Conservation (phyloP, 2,797 vertebrate genomes). For the Pyrocephalus nanus region DNA sequence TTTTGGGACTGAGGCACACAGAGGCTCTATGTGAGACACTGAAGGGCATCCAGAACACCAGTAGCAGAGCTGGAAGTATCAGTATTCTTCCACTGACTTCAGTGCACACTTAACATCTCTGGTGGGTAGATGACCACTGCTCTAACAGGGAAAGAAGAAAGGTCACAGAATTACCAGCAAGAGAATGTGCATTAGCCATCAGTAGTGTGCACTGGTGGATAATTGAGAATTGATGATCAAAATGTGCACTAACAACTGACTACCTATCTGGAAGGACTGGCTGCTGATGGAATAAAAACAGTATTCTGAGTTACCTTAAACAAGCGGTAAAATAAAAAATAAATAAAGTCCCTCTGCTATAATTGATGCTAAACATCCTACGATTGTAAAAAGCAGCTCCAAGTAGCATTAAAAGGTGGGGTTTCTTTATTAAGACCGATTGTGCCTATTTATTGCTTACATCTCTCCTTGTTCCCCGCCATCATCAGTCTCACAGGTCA, state of each 20-base stretch:
- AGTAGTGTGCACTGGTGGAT: not conserved
- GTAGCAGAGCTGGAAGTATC: not conserved
- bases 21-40: not conserved
- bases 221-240: not conserved
- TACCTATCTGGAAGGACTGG: not conserved
- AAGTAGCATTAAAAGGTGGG: not conserved
- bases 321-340: not conserved
- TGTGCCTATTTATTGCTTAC: not conserved
- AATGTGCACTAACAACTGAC: not conserved
- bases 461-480: not conserved
- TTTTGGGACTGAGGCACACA: not conserved
- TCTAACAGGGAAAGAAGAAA: not conserved
- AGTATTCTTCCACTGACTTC: not conserved
- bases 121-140: not conserved
- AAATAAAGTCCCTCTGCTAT: not conserved
- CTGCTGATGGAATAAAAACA: not conserved
- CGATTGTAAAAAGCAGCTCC: not conserved
- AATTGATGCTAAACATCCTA: not conserved
- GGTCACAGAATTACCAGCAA: not conserved
- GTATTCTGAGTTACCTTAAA: not conserved
- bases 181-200: not conserved
- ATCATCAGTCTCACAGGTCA: not conserved
- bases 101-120: not conserved
- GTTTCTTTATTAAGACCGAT: not conserved
- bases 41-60: not conserved